A percentile compares a stretch with the other conserved stretches of the same genome.
These are phyloP conservation scores for Amaurobius ferox DNA, from an alignment of 2,888 invertebrate genomes.

Conservation along the genomic window DNA sequence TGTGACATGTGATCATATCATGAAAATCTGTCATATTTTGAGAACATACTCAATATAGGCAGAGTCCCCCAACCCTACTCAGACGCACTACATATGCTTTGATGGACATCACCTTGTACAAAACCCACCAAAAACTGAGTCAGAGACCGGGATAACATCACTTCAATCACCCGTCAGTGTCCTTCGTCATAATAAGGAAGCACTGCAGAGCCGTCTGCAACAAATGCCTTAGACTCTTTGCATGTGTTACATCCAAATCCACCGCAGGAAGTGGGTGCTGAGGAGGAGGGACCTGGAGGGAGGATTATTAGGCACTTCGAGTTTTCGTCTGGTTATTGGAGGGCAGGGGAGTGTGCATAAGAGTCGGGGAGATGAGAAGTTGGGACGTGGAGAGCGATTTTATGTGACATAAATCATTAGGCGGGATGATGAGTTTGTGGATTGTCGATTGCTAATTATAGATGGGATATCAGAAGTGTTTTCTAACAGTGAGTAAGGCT, in stretches of 20 bases:
- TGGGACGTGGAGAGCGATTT: background rate
- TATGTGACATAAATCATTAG: background rate
- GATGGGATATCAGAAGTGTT: background rate
- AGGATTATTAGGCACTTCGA: conserved; percentile 6
- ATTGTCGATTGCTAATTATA: background rate
- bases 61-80: no score
- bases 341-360: background rate
- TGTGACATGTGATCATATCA: no score
- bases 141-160: conserved; percentile 7
- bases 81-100: no score
- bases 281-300: background rate
- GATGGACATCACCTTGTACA: background rate
- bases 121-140: background rate
- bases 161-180: background rate
- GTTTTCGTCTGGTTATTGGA: conserved; percentile 5
- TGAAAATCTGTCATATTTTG: no score
- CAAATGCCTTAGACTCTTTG: conserved; percentile 26
- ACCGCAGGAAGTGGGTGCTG: conserved; percentile 19
- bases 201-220: conserved; percentile 21
- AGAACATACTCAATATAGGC: no score
- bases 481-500: no score
- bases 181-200: conserved; percentile 38
- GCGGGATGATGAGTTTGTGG: background rate
- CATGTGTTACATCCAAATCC: conserved; percentile 7
- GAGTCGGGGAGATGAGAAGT: background rate